These are phyloP conservation scores for Bufotes viridis DNA, from an alignment of 2,797 vertebrate genomes.

Conservation along the genomic window DNA sequence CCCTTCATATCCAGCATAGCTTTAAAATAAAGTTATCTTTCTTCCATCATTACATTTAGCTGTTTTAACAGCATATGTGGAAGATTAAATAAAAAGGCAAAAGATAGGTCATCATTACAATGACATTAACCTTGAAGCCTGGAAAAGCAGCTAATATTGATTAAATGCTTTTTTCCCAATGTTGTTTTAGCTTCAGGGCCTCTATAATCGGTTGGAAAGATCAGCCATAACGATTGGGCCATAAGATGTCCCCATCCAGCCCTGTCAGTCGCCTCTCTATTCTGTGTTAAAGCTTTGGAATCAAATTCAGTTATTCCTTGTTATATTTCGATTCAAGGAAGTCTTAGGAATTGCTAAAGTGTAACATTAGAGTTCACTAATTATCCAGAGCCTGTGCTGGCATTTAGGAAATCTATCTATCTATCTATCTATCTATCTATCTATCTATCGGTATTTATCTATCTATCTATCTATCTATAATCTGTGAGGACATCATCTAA, in stretches of 20 bases:
- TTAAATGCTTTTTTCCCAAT: conserved; percentile 59
- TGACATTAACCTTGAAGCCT: conserved; percentile 61
- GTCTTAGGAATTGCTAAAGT: background rate
- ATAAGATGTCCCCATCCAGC: conserved; percentile 28
- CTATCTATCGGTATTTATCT: no score
- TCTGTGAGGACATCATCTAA: no score
- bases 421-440: no score
- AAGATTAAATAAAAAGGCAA: conserved; percentile 39
- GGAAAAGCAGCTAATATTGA: conserved; percentile 59
- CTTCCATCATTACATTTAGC: background rate
- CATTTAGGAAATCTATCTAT: no score
- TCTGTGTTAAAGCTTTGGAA: conserved; percentile 1
- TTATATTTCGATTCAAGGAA: background rate
- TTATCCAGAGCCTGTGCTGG: background rate
- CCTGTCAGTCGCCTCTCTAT: conserved; percentile 20
- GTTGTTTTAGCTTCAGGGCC: conserved; percentile 53
- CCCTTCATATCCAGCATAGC: background rate
- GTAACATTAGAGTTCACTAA: background rate
- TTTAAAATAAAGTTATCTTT: background rate
- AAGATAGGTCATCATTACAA: conserved; percentile 55
- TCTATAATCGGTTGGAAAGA: conserved; percentile 51
- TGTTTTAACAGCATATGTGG: conserved; percentile 6
- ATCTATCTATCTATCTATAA: no score
- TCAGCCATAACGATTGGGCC: conserved; percentile 48
- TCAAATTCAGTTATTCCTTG: background rate